Evolutionary conservation across 2,888 invertebrate genomes (phyloP), one percentile per base, ranked within the genome.

Genomic region (Sialis fuliginosa): DNA sequence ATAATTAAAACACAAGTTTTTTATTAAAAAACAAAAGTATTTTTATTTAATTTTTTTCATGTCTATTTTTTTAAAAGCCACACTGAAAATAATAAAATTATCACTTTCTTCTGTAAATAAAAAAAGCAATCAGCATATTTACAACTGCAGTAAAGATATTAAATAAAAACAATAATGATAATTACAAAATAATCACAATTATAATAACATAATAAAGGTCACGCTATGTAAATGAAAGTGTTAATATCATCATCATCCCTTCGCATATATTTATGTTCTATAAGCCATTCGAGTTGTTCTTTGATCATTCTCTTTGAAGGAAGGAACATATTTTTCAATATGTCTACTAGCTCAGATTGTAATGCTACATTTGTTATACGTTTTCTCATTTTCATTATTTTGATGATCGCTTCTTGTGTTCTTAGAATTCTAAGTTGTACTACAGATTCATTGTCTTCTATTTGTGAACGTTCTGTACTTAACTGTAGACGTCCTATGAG

Each of bases 271-370:
- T 93, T 93, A 66, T 98, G 91, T 68, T 99, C 97, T 53, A 98
- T 97, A 41, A 99, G 79, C 97, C 97, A 98, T 66, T 98, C 98
- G 46, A 98, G 77, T 68, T 98, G 97, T 68, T 98, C 97, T 67
- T 99, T 98, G 57, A 99, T 97, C 86, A 98, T 90, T 68, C 97
- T 96, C 67, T 95, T 95, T 52, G 93, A 92, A 31, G 98, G 98
- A 60, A 97, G 71, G 74, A 98, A 99, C 95, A 98, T 96, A 63
- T 96, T 95, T 69, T 96, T 96, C 57, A 99, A 70, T 61, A 98
- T 95, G 68, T 98, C 97, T 12, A 98, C 86, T 49, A 98, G 73
- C 70, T 99, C 97, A 48, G 92, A 89, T 72, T 97, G 97, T 52
- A 99, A 70, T 54, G 93, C 88, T 45, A 89, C 91, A 65, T 96